Base-by-base conservation (phyloP, 2,888 invertebrate genomes). In the Melanargia galathea region DNA sequence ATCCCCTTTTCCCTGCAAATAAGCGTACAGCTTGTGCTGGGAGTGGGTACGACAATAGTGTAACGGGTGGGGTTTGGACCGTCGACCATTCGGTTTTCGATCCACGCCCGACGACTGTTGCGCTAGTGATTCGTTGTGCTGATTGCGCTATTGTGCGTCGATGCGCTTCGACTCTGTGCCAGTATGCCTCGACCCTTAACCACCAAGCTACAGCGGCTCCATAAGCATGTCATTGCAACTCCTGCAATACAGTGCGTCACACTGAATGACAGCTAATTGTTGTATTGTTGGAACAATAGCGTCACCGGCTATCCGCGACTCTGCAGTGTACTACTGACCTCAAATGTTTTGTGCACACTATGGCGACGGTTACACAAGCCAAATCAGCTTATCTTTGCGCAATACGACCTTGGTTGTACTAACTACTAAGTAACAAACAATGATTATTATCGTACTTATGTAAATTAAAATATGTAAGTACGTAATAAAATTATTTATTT, bases 251-350 rank as follows among this genome's bases (percentile, higher is more conserved):
- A 20, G 16, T 33, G 13, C 45, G 46, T 46, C 48, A 45, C 57
- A 62, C 51, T 49, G 46, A 13, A 43, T 57, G 18, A 35, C 2
- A 49, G 54, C 46, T 55, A 58, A 63, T 58, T 63, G 55, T 61
- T 55, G 61, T 45, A 66, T 66, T 66, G 64, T 64, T 59, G 30
- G 54, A 38, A 61, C 55, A 61, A 61, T 59, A 51, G 43, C 63
- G 18, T 26, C 26, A 43, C 16, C 11, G 56, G 52, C 35, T 52
- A 55, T 55, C 54, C 11, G 54, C 7, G 22, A 51, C 1, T 30
- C 56, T 56, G n/a, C n/a, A n/a, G n/a, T n/a, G 56, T 56, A 56
- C 56, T 30, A 43, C 43, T 45, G 56, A 43, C 56, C 56, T 56
- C 56, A 56, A 56, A 43, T 38, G 38, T 38, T 51, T 51, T n/a